A percentile compares a stretch with the other conserved stretches of the same genome.
phyloP scores from a whole-genome alignment of 2,113 vertebrate species.

The Penelope pileata region DNA sequence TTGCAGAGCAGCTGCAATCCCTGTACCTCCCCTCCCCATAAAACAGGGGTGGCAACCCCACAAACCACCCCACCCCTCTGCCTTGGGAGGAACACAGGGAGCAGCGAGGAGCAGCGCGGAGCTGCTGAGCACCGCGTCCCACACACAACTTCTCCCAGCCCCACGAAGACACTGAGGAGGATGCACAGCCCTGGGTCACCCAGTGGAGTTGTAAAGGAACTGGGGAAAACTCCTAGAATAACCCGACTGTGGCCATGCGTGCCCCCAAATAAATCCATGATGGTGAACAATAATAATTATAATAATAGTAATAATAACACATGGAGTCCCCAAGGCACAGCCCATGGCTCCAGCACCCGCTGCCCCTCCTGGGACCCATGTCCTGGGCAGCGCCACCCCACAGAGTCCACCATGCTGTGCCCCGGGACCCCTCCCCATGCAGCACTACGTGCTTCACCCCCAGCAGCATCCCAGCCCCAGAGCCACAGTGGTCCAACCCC shows the following conservation, averaged over 20 bases:
- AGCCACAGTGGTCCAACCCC: rapidly evolving
- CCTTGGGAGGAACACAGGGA: background rate
- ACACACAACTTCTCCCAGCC: background rate
- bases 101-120: background rate
- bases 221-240: background rate
- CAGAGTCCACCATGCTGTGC: no score
- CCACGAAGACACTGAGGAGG: background rate
- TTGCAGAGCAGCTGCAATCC: rapidly evolving
- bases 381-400: background rate
- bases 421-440: rapidly evolving
- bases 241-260: background rate
- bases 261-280: background rate
- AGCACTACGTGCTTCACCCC: background rate
- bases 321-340: background rate
- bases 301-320: background rate
- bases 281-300: background rate
- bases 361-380: rapidly evolving
- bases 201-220: background rate
- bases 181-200: background rate
- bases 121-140: background rate
- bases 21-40: background rate
- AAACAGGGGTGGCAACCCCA: background rate
- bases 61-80: background rate
- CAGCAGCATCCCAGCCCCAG: rapidly evolving
- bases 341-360: no score